Percentiles rank a stretch among this genome's conserved stretches.
phyloP scores from a whole-genome alignment of 2,797 vertebrate species.

The Natrix natrix region DNA sequence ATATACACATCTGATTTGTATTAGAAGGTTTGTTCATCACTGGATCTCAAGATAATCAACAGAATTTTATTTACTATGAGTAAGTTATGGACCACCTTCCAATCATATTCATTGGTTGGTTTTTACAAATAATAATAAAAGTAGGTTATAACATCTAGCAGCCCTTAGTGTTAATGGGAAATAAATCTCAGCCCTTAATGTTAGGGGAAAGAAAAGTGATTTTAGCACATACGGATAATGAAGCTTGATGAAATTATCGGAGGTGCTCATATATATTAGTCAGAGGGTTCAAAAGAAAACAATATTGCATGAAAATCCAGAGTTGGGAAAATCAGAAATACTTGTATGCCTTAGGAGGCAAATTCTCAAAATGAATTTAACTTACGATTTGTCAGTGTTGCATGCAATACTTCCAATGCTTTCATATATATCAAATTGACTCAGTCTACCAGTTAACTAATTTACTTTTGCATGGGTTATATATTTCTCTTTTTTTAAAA shows the following conservation, averaged over 20 bases:
- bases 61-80: background rate
- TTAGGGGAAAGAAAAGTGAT: background rate
- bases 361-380: background rate
- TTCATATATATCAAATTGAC: background rate
- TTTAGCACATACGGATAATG: background rate
- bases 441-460: background rate
- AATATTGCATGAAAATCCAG: background rate
- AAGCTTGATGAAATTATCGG: background rate
- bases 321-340: background rate
- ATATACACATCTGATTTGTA: background rate
- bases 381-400: background rate
- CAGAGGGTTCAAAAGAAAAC: background rate
- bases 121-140: background rate
- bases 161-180: background rate
- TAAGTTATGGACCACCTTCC: background rate
- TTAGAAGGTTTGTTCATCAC: background rate
- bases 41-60: background rate
- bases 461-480: conserved; percentile 9
- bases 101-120: background rate
- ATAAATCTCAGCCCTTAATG: background rate
- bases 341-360: background rate
- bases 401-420: background rate
- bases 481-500: conserved; percentile 15
- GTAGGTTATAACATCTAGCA: background rate
- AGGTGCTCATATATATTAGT: background rate